Evolutionary conservation across 2,113 vertebrate species (phyloP), one percentile per base, ranked within the genome.

Genomic region (Lophochroa leadbeateri): DNA sequence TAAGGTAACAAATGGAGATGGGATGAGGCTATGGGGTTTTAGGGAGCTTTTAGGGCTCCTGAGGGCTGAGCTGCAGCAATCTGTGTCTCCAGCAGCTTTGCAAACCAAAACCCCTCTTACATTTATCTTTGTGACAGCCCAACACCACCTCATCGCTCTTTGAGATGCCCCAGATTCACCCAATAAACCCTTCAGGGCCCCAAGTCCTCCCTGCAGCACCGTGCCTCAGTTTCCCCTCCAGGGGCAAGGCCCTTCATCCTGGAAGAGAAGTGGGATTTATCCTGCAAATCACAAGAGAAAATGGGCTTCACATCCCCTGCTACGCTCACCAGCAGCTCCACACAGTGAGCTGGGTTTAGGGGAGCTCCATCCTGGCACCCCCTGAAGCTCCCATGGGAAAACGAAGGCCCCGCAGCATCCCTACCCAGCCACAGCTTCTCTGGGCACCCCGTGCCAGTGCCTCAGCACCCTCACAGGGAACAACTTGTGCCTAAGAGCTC

Each of bases 151-250:
- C 12, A 1, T 11, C 4, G 1, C 16, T 77, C 17, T 83, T 17
- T 13, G 67, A 65, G 64, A 20, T 31, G 58, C 3, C 44, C 12
- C 86, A 61, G 20, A 17, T 69, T 47, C 43, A 27, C 29, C 14
- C 7, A 2, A 68, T 6, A 55, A 53, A 28, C 14, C 23, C 41
- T 31, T 28, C 37, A 37, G 37, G 37, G 37, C 37, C 37, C 3
- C 1, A 3, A 25, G n/a, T 13, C 12, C 57, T 39, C 25, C 75
- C 35, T 1, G 2, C 2, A 0, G 52, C 61, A 8, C 39, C 0
- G 0, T 72, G 79, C 58, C 77, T 41, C 58, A 35, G 55, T 55
- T 86, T 81, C 53, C 61, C 74, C 41, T 68, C 71, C 39, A 1
- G 6, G 19, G 4, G 24, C 23, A 15, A 21, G 3, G 25, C 15